Conservation (phyloP, 2,797 vertebrate genomes). For the Sternotherus odoratus region DNA sequence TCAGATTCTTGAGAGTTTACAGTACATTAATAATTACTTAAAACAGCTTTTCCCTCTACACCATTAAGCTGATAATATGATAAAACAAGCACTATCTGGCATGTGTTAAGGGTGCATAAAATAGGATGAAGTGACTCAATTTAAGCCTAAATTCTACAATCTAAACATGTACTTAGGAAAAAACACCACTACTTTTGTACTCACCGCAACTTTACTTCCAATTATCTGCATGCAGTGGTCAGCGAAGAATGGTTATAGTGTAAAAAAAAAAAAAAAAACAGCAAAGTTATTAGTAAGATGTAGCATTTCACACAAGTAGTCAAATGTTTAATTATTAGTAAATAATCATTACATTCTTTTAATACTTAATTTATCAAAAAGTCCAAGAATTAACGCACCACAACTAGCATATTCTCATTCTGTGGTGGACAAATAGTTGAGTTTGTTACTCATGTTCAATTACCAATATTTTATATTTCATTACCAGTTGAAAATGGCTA, state of each 20-base stretch:
- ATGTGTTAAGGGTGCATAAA: neutral
- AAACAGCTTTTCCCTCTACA: neutral
- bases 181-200: slow-evolving; percentile 83
- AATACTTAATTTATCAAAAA: slow-evolving; percentile 19
- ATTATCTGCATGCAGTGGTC: slow-evolving; percentile 99
- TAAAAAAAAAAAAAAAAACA: slow-evolving; percentile 92
- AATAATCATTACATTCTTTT: slow-evolving; percentile 19
- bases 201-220: slow-evolving; percentile 99
- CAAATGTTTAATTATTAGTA: slow-evolving; percentile 83
- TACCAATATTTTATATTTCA: neutral
- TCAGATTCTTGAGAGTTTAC: neutral
- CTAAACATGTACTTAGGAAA: slow-evolving; percentile 34
- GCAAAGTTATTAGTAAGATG: slow-evolving; percentile 93
- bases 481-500: neutral
- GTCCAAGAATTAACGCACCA: neutral
- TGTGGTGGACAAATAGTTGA: neutral
- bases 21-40: neutral
- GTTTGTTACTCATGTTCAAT: neutral
- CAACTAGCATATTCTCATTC: neutral
- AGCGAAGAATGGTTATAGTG: slow-evolving; percentile 93
- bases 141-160: slow-evolving; percentile 5
- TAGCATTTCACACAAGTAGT: slow-evolving; percentile 78
- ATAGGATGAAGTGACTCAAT: neutral
- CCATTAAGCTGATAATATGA: neutral
- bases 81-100: neutral